Evolutionary conservation across 2,888 invertebrate genomes (phyloP).

Genomic region (Oscheius sp.): DNA sequence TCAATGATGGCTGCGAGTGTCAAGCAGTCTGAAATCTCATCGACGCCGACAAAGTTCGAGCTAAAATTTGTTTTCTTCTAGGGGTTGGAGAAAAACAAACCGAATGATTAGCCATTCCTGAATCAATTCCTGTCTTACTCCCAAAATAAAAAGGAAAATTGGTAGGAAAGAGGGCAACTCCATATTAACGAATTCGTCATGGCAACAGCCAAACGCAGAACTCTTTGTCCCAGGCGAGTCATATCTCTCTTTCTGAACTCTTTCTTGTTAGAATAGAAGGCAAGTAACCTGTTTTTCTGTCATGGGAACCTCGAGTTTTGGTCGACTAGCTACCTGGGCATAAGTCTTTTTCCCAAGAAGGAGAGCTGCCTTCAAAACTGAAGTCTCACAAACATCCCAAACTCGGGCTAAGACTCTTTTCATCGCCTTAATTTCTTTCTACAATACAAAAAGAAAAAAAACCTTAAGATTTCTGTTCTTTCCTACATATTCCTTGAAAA

Average conservation of each 20-base stretch:
- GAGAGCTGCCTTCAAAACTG: slow-evolving; percentile 59
- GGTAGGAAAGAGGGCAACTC: slow-evolving; percentile 84
- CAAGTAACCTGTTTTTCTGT: slow-evolving; percentile 24
- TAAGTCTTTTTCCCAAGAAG: slow-evolving; percentile 55
- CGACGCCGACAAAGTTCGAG: slow-evolving; percentile 4
- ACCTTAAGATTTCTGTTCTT: slow-evolving; percentile 44
- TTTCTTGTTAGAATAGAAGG: not conserved
- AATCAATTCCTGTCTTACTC: slow-evolving; percentile 87
- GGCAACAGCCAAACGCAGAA: slow-evolving; percentile 1
- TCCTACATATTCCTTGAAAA: slow-evolving; percentile 42
- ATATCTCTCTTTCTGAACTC: slow-evolving; percentile 13
- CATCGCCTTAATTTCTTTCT: slow-evolving; percentile 71
- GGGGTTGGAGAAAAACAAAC: not conserved
- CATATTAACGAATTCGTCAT: slow-evolving; percentile 72
- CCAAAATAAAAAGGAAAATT: slow-evolving; percentile 85
- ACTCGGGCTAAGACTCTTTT: slow-evolving; percentile 83
- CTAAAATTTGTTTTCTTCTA: slow-evolving; percentile 1
- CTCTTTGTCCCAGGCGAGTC: slow-evolving; percentile 7
- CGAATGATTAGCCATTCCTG: slow-evolving; percentile 79
- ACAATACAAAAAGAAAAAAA: not conserved
- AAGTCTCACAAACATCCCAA: slow-evolving; percentile 73
- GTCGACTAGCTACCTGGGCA: slow-evolving; percentile 49
- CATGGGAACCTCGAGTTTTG: slow-evolving; percentile 28
- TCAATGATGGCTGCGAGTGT: slow-evolving; percentile 77
- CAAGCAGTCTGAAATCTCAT: slow-evolving; percentile 45